phyloP scores from a whole-genome alignment of 2,113 vertebrate species.

The Engraulis encrasicolus region DNA sequence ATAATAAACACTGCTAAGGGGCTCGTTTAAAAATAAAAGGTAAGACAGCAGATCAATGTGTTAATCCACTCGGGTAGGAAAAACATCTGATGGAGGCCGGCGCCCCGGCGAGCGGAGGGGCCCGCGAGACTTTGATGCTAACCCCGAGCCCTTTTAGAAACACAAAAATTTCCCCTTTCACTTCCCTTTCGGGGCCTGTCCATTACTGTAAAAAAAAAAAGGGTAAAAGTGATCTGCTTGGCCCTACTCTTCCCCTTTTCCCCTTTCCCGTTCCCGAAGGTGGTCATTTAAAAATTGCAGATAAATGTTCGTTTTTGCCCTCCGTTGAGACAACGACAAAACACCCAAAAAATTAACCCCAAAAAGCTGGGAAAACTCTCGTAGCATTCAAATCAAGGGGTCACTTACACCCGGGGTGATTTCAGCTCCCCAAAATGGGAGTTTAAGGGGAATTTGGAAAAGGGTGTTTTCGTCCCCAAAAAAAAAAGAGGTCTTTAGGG shows the following conservation, averaged over 20 bases:
- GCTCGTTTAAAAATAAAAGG: constrained; percentile 32
- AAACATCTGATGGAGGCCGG: constrained; percentile 16
- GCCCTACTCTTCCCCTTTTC: constrained; percentile 39
- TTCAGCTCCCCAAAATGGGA: constrained; percentile 36
- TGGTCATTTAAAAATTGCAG: constrained; percentile 66
- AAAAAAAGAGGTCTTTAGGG: constrained; percentile 36
- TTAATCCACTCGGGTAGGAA: constrained; percentile 8
- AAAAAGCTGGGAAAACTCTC: constrained; percentile 30
- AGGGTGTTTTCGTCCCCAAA: too few species aligned
- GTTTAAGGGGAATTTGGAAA: too few species aligned
- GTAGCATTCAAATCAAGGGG: constrained; percentile 26
- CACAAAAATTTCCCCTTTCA: constrained; percentile 52
- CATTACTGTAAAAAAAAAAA: constrained; percentile 65
- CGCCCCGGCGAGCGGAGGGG: constrained; percentile 44
- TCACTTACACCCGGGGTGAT: constrained; percentile 41
- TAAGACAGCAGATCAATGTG: constrained; percentile 13
- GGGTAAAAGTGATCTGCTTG: constrained; percentile 39
- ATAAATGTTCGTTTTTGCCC: constrained; percentile 60
- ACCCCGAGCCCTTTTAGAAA: constrained; percentile 49
- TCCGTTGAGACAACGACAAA: constrained; percentile 46
- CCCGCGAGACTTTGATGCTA: constrained; percentile 52
- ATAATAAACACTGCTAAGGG: constrained; percentile 29
- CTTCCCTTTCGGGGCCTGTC: constrained; percentile 53
- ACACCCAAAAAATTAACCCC: constrained; percentile 66
- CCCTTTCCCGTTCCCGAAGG: constrained; percentile 43